Conservation (phyloP, 2,113 vertebrate genomes). For the Emydura subglobosa region DNA sequence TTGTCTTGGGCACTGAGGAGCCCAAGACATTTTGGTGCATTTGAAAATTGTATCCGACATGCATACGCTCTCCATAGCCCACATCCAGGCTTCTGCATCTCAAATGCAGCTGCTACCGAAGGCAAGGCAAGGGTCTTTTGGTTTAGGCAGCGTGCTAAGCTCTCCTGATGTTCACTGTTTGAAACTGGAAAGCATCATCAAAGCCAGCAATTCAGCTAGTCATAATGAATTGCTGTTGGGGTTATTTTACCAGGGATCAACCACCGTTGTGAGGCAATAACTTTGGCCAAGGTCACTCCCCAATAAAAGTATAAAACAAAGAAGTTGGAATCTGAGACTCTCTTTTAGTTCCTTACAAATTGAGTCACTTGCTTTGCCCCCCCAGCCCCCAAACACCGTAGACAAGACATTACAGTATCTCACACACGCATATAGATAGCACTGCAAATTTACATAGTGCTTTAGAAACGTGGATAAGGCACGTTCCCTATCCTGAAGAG, state of each 20-base stretch:
- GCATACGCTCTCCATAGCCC: too few relatives aligned
- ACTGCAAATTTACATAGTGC: neutral
- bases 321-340: neutral
- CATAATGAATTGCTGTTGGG: neutral
- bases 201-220: neutral
- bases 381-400: neutral
- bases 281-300: neutral
- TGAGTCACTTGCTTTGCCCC: neutral
- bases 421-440: neutral
- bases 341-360: neutral
- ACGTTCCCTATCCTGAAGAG: neutral
- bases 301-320: neutral
- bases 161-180: neutral
- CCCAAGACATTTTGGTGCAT: neutral
- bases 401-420: neutral
- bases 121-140: neutral
- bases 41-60: neutral
- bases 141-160: neutral
- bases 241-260: neutral
- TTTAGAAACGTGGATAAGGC: constrained; percentile 28
- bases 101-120: neutral
- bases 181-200: neutral
- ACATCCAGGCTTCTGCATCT: neutral
- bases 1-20: neutral
- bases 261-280: neutral